Evolutionary conservation across 2,888 invertebrate genomes (phyloP).

Genomic region (Electrophaes corylata): DNA sequence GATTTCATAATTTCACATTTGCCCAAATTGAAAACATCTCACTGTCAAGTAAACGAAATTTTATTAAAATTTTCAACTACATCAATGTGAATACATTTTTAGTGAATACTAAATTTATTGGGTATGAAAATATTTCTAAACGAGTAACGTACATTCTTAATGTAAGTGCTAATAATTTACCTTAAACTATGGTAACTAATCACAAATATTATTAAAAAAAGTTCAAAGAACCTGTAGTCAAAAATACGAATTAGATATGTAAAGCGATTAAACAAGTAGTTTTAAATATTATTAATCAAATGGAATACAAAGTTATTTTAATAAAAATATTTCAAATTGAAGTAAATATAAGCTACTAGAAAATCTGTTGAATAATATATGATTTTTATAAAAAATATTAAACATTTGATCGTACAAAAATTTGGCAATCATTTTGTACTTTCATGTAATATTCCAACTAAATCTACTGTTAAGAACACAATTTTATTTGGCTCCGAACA

Average conservation of each 20-base stretch:
- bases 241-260: conserved; percentile 57
- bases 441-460: conserved; percentile 39
- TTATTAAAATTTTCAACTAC: conserved; percentile 67
- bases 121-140: conserved; percentile 69
- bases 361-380: conserved; percentile 20
- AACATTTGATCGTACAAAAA: conserved; percentile 47
- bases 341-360: conserved; percentile 22
- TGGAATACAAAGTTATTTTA: conserved; percentile 1
- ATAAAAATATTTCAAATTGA: not conserved
- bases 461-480: conserved; percentile 51
- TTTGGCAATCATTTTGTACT: conserved; percentile 71
- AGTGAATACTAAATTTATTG: conserved; percentile 82
- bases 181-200: conserved; percentile 38
- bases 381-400: conserved; percentile 16
- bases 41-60: conserved; percentile 47
- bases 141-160: conserved; percentile 63
- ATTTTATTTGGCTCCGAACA: conserved; percentile 47
- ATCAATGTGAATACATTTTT: conserved; percentile 52
- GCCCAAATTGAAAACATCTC: conserved; percentile 72
- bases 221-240: conserved; percentile 41
- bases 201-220: conserved; percentile 43
- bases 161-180: conserved; percentile 41
- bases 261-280: conserved; percentile 29
- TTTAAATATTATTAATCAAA: conserved; percentile 11
- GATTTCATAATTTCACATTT: conserved; percentile 79